These are phyloP conservation scores for Odontothrips loti DNA, from an alignment of 2,888 invertebrate species.

Conservation along the genomic window DNA sequence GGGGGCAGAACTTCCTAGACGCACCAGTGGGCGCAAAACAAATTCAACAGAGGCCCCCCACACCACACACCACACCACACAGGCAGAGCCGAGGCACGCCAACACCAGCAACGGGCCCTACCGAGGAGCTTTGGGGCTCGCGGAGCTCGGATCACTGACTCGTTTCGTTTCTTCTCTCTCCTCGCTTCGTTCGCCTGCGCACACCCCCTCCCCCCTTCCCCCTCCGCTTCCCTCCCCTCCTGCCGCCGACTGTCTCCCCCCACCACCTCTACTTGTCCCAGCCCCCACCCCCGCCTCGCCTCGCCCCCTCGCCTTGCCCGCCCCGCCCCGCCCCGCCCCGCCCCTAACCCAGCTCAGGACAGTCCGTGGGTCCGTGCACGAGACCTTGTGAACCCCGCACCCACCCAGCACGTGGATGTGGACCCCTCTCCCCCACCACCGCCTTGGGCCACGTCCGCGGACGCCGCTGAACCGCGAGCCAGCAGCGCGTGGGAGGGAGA, in stretches of 20 bases:
- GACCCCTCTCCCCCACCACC: neutral
- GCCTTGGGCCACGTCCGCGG: neutral
- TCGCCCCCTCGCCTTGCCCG: neutral
- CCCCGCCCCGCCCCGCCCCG: neutral
- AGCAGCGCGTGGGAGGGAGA: neutral
- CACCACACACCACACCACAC: neutral
- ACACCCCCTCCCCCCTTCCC: neutral
- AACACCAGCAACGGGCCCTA: neutral
- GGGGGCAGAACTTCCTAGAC: too few relatives aligned
- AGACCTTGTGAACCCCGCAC: slow-evolving; percentile 17
- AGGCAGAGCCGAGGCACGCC: neutral
- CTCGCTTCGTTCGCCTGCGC: neutral
- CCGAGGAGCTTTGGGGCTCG: slow-evolving; percentile 19
- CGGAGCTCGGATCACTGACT: slow-evolving; percentile 21
- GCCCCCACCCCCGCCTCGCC: neutral
- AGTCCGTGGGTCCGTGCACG: slow-evolving; percentile 1
- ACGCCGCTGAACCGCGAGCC: neutral
- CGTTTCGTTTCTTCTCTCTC: neutral
- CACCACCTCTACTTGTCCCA: too few relatives aligned
- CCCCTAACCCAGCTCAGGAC: neutral
- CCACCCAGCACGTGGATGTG: slow-evolving; percentile 11
- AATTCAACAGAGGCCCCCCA: too few relatives aligned
- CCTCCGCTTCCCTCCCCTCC: neutral
- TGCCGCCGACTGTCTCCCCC: neutral
- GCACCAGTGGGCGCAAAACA: neutral